Evolutionary conservation across 2,888 invertebrate genomes (phyloP).

Genomic region (Nemapogon koenigi): DNA sequence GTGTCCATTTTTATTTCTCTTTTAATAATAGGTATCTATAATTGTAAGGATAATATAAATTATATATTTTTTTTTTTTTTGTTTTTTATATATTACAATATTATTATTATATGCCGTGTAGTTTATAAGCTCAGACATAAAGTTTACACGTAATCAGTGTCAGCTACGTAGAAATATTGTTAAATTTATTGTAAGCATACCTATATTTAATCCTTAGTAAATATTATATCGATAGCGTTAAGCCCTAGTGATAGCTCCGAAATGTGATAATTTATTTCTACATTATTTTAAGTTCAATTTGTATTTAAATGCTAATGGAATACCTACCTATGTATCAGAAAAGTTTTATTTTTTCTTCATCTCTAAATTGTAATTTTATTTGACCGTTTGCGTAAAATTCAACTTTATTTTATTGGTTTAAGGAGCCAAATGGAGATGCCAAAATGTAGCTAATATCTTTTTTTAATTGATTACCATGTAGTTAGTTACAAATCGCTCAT

Average conservation of each 20-base stretch:
- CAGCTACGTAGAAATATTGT: too few relatives aligned
- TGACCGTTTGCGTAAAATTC: background rate
- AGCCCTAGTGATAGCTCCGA: conserved; percentile 34
- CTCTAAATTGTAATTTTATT: background rate
- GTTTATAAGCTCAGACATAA: too few relatives aligned
- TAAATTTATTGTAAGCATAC: too few relatives aligned
- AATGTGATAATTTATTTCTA: conserved; percentile 33
- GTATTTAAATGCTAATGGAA: background rate
- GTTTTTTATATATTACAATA: too few relatives aligned
- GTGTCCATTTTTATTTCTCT: too few relatives aligned
- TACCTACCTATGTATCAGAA: background rate
- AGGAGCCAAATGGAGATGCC: conserved; percentile 57
- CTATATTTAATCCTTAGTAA: too few relatives aligned
- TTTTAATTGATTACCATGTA: background rate
- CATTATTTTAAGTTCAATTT: conserved; percentile 6
- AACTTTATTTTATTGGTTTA: conserved; percentile 28
- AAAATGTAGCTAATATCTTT: conserved; percentile 26
- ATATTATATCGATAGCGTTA: too few relatives aligned
- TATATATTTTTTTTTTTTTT: too few relatives aligned
- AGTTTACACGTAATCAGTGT: too few relatives aligned
- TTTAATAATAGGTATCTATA: too few relatives aligned
- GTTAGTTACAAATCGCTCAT: conserved; percentile 1
- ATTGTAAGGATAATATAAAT: too few relatives aligned
- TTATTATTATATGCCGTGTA: too few relatives aligned
- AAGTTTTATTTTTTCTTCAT: background rate